Base-by-base conservation (phyloP, 2,888 invertebrate species). In the Amblyteles armatorius region DNA sequence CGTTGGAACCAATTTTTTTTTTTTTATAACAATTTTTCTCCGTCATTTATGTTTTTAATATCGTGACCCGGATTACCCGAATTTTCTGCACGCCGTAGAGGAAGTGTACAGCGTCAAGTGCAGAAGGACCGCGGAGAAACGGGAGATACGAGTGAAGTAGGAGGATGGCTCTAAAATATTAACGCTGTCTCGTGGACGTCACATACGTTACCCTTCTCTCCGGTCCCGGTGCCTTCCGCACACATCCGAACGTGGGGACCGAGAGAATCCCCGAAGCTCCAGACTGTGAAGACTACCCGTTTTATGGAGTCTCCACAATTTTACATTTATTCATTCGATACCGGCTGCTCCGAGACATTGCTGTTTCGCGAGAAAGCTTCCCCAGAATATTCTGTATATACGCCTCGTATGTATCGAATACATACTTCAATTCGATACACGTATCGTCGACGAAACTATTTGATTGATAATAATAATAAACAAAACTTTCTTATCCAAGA, bases 91-190 rank as follows among this genome's bases (percentile, higher is more conserved):
- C 11, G 11, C 33, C 19, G 63, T 3, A 19, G 48, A 48, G 63
- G 44, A 74, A 60, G 63, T 40, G 57, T 22, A 57, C n/a, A 68
- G 26, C 33, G 50, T n/a, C 40, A 63, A 57, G 68, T 55, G 77
- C 63, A 67, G 77, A 36, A 26, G 65, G 74, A 82, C 22, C 57
- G 79, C 73, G 76, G 81, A 78, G 87, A 79, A 69, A 84, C 84
- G 86, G 74, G 82, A 85, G 69, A 79, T 40, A 60, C 36, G 71
- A 78, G 73, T 50, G 55, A 79, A 86, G 86, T 84, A 88, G 85
- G 88, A 88, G 88, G 88, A 87, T 88, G 87, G 88, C 86, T 89
- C 89, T 93, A 88, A 92, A 92, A 92, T 92, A 93, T 92, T 93
- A 92, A 93, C 88, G 89, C 87, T 88, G 90, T 92, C 91, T 92